Base-by-base conservation (phyloP, 2,888 invertebrate genomes). In the Agriopis aurantiaria region DNA sequence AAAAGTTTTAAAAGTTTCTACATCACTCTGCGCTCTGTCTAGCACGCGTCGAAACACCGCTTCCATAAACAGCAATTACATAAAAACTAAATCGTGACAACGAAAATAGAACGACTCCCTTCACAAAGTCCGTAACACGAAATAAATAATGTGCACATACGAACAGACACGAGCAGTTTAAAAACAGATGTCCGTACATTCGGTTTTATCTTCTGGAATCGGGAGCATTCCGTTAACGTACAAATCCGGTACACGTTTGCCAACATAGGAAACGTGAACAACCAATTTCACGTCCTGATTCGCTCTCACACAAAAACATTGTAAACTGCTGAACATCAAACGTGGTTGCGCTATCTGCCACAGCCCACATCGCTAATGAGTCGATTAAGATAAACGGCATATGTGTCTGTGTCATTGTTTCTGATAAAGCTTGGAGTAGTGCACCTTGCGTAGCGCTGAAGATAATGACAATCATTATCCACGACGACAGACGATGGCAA, bases 101-200 rank as follows among this genome's bases (percentile, higher is more conserved):
- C 82, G 48, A 79, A 87, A 88, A 87, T 87, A 86, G 85, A 84
- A 75, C 77, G 75, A 68, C 82, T 82, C 82, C 82, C 83, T 82
- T 78, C 80, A 81, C 82, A 79, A 80, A 82, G 78, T 82, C 78
- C 78, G 82, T 77, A 79, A 80, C 79, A 74, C 78, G 77, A 77
- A 84, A 86, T 82, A 68, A 63, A 82, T 67, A 71, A 65, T 71
- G 56, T 75, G 76, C 76, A 77, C 58, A 58, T 83, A 83, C 82
- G 78, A 77, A 71, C 74, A 79, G 70, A 71, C 40, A n/a, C 60
- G 64, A 67, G 69, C 80, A 86, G 83, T 86, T 85, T 80, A 76
- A 85, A 88, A 88, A 85, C 89, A 89, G 87, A 89, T 87, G 87
- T 82, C 78, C 73, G 64, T 82, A 79, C 80, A 78, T 84, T 82